Evolutionary conservation across 2,888 invertebrate genomes (phyloP).

Genomic region (Lasius platythorax): DNA sequence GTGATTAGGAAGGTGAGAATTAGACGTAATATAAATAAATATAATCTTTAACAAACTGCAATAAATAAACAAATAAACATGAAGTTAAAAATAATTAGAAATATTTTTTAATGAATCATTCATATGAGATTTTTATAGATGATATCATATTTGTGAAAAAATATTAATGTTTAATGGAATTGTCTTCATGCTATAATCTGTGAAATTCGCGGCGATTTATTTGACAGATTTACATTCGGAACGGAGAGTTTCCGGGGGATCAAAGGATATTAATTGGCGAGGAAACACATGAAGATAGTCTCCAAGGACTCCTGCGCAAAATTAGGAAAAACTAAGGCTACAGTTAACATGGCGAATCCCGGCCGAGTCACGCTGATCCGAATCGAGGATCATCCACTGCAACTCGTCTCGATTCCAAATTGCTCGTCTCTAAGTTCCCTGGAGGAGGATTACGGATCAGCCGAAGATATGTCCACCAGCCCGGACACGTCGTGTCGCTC

Average conservation of each 20-base stretch:
- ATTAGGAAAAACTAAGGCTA: neutral
- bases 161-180: neutral
- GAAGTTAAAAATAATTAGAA: neutral
- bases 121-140: neutral
- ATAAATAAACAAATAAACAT: neutral
- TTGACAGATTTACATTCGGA: neutral
- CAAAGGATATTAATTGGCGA: neutral
- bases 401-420: slow-evolving; percentile 26
- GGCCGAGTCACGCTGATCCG: slow-evolving; percentile 13
- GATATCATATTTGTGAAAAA: neutral
- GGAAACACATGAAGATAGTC: neutral
- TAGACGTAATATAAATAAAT: neutral
- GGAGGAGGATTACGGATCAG: slow-evolving; percentile 40
- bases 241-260: neutral
- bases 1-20: neutral
- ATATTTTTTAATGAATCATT: neutral
- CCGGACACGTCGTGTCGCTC: slow-evolving; percentile 25
- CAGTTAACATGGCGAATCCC: slow-evolving; percentile 39
- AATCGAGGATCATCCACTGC: neutral
- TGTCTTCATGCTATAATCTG: neutral
- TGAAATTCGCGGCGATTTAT: slow-evolving; percentile 2
- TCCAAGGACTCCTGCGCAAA: neutral
- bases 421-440: slow-evolving; percentile 3
- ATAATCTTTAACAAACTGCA: neutral
- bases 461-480: slow-evolving; percentile 56